Conservation (phyloP, 2,888 invertebrate genomes). For the Microplitis deprimator region DNA sequence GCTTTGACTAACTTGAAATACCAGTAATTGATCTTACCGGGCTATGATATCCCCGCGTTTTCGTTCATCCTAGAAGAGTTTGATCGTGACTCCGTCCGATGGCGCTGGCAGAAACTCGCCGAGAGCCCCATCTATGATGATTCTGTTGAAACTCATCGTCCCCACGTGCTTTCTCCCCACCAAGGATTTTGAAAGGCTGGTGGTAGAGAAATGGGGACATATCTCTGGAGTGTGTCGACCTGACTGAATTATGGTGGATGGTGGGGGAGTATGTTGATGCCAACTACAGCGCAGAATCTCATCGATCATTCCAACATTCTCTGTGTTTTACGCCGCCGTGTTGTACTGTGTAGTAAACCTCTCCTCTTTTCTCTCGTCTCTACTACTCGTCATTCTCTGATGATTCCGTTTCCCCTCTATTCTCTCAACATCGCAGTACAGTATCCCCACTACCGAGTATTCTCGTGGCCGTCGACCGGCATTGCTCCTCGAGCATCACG, state of each 20-base stretch:
- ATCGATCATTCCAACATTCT: constrained; percentile 70
- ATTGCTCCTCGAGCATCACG: constrained; percentile 70
- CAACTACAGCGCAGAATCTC: constrained; percentile 70
- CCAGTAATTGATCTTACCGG: constrained; percentile 14
- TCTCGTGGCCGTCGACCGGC: constrained; percentile 68
- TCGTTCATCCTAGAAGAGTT: constrained; percentile 49
- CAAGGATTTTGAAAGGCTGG: constrained; percentile 24
- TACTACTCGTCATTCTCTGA: constrained; percentile 43
- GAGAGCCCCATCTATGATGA: constrained; percentile 12
- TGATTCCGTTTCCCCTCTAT: constrained; percentile 44
- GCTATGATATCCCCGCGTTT: constrained; percentile 45
- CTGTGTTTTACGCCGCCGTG: constrained; percentile 67
- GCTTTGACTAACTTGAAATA: not conserved
- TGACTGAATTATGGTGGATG: constrained; percentile 42
- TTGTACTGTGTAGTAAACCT: constrained; percentile 59
- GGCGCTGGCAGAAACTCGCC: constrained; percentile 46
- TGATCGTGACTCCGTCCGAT: constrained; percentile 53
- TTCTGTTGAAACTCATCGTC: constrained; percentile 51
- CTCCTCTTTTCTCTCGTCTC: constrained; percentile 46
- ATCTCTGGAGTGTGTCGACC: constrained; percentile 52
- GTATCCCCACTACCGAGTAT: constrained; percentile 46
- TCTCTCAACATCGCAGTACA: constrained; percentile 42
- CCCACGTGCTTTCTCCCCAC: constrained; percentile 61
- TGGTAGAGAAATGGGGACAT: constrained; percentile 43
- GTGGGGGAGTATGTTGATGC: constrained; percentile 51